These are phyloP conservation scores for Tanypteryx hageni DNA, from an alignment of 2,888 invertebrate genomes.

Conservation along the genomic window DNA sequence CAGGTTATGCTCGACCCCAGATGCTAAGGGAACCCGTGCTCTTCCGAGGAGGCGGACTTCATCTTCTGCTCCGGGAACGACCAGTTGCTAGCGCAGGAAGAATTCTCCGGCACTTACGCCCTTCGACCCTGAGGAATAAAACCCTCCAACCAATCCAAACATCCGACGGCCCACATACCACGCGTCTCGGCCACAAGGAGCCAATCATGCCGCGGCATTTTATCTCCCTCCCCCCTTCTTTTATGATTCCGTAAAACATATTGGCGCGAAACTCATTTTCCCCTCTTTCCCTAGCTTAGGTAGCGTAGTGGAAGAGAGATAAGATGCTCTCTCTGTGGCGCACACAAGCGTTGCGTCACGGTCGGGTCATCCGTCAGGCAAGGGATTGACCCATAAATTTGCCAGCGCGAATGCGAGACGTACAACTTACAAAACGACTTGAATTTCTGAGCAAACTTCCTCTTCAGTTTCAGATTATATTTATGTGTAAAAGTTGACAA, in stretches of 20 bases:
- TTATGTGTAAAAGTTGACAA: too few relatives aligned
- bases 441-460: neutral
- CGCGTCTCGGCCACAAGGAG: neutral
- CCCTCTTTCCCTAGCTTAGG: too few relatives aligned
- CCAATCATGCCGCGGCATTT: conserved; percentile 1
- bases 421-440: neutral
- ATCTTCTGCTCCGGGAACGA: conserved; percentile 9
- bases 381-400: neutral
- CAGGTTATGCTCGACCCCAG: too few relatives aligned
- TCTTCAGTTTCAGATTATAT: neutral
- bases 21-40: too few relatives aligned
- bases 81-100: neutral
- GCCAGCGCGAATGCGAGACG: neutral
- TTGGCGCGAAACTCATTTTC: neutral
- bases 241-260: conserved; percentile 36
- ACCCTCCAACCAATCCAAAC: conserved; percentile 41
- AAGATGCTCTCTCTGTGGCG: too few relatives aligned
- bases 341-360: too few relatives aligned
- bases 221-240: neutral
- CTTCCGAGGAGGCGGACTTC: neutral
- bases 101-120: neutral
- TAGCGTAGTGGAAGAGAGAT: neutral
- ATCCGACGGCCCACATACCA: neutral
- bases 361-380: neutral
- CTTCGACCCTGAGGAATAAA: conserved; percentile 11